Percentiles rank a stretch among this genome's conserved stretches.
Conservation (phyloP, 2,888 invertebrate species). For the Drosophila formosana region DNA sequence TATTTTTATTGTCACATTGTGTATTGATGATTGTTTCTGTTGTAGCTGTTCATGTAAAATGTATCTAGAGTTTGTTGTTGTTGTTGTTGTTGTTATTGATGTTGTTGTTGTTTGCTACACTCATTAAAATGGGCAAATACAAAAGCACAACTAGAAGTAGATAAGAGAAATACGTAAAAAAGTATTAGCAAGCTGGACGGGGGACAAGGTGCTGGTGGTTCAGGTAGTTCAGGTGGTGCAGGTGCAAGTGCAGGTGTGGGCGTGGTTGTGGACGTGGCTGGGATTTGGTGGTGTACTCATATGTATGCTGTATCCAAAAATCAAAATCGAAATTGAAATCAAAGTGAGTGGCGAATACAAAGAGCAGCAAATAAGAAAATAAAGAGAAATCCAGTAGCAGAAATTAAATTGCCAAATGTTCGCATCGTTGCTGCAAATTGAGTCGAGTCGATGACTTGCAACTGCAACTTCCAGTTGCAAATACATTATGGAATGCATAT, state of each 20-base stretch:
- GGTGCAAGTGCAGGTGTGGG: slow-evolving; percentile 15
- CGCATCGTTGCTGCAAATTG: slow-evolving; percentile 50
- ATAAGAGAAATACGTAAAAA: slow-evolving; percentile 75
- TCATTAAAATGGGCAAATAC: slow-evolving; percentile 79
- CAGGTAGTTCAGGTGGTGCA: slow-evolving; percentile 19
- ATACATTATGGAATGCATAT: neutral
- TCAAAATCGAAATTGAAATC: slow-evolving; percentile 19
- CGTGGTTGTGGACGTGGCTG: neutral
- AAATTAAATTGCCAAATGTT: slow-evolving; percentile 3
- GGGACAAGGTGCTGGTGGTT: slow-evolving; percentile 8
- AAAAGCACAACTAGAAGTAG: slow-evolving; percentile 78
- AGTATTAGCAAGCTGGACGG: slow-evolving; percentile 73
- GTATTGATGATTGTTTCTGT: slow-evolving; percentile 58
- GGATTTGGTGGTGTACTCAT: neutral
- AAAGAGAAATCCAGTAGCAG: neutral
- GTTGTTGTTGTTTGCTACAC: slow-evolving; percentile 68
- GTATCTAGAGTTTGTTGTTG: slow-evolving; percentile 44
- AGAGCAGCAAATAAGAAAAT: slow-evolving; percentile 4
- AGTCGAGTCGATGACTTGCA: slow-evolving; percentile 34
- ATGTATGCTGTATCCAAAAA: slow-evolving; percentile 8
- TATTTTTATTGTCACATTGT: slow-evolving; percentile 76
- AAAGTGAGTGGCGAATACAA: slow-evolving; percentile 25
- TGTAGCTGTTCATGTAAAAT: slow-evolving; percentile 60
- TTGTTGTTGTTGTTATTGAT: slow-evolving; percentile 35
- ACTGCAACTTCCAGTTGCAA: neutral